Evolutionary conservation across 2,888 invertebrate species (phyloP), one percentile per base, ranked within the genome.

Genomic region (Bimastos eiseni): DNA sequence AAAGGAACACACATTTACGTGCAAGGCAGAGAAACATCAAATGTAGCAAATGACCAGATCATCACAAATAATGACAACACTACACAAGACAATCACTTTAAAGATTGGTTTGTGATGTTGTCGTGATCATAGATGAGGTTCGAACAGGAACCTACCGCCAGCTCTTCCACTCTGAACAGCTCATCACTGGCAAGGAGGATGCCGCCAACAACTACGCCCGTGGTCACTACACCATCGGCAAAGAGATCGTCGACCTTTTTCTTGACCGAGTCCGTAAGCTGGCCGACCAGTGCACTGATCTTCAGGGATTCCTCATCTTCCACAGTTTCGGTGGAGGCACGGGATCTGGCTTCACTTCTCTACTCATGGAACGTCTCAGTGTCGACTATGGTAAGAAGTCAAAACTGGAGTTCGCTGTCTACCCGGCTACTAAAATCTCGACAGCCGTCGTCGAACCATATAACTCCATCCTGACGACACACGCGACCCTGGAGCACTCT

Each of bases 251-350:
- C 34, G 97, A 97, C 92, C 93, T 97, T 5, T 96, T 97, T 1
- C 94, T 98, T 93, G 97, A 98, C 94, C 93, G 97, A 88, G 96
- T 97, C 91, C 97, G 98, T 93, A 97, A 94, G 91, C 90, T 93
- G 93, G 91, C 97, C 2, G 97, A 98, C 94, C 97, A 97, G 94
- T 97, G 97, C 94, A 97, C 97, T 86, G 97, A 97, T 21, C 95
- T 96, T 24, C 96, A 96, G 93, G 98, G 98, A 83, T 98, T 98
- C 95, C 96, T 98, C 93, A 97, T 98, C 92, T 98, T 98, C 95
- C 98, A 98, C 95, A 97, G 97, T 11, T 98, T 98, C 92, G 96
- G 97, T 97, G 91, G 97, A 97, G 98, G 98, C 90, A 98, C 97
- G 41, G 98, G 98, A 49, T 98, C 97, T 0, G 98, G 98, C 0